A percentile compares a stretch with the other conserved stretches of the same genome.
phyloP scores from a whole-genome alignment of 2,113 vertebrate genomes.

The Astur gentilis region DNA sequence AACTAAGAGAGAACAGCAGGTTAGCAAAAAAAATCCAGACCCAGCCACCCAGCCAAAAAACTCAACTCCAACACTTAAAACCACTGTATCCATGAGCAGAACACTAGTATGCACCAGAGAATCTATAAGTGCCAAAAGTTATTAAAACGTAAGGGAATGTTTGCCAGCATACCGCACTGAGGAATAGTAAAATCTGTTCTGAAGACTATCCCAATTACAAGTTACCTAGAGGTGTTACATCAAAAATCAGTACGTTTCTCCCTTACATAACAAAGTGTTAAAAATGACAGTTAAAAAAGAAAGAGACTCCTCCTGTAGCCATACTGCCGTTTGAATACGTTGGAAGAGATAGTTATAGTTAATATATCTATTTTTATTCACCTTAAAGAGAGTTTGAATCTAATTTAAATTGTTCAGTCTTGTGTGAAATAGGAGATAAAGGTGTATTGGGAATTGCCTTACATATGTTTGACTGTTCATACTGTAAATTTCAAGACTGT shows the following conservation, averaged over 20 bases:
- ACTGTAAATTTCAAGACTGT: constrained; percentile 18
- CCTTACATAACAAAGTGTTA: not conserved
- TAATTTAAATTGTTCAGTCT: constrained; percentile 37
- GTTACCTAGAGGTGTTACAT: not conserved
- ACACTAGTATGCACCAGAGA: not conserved
- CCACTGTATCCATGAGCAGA: not conserved
- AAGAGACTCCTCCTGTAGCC: not conserved
- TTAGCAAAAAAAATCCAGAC: not conserved
- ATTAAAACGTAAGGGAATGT: not conserved
- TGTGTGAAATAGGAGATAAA: not conserved
- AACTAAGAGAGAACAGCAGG: not conserved
- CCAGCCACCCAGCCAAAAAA: not conserved
- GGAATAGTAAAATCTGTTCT: not conserved
- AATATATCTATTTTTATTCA: constrained; percentile 49
- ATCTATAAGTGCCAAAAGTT: not conserved
- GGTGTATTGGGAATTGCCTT: not conserved
- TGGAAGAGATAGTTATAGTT: not conserved
- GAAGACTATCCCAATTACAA: not conserved
- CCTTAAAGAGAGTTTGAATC: constrained; percentile 16
- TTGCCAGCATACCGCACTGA: not conserved
- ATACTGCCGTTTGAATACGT: not conserved
- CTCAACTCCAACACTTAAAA: not conserved
- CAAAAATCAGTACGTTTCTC: not conserved
- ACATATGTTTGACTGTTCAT: not conserved
- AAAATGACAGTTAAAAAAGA: not conserved